Evolutionary conservation across 92 coral and sea anemone genomes (phyloP).

Genomic region (Nematostella vectensis): DNA sequence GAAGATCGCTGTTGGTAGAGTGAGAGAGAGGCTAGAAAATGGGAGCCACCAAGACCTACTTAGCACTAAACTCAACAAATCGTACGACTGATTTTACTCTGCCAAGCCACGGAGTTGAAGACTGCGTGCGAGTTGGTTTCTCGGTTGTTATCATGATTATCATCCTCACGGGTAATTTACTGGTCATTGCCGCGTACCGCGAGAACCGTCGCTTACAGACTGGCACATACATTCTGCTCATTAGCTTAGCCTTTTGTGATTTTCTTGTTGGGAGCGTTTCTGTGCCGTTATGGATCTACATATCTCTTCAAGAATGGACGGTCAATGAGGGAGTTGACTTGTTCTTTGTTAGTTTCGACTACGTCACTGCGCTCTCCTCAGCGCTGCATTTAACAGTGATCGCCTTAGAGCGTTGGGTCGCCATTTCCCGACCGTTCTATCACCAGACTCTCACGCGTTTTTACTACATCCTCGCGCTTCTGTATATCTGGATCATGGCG

Average conservation of each 20-base stretch:
- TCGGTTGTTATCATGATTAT: constrained; percentile 32
- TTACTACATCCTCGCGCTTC: constrained; percentile 13
- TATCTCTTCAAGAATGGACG: constrained; percentile 7
- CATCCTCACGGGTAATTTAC: constrained; percentile 45
- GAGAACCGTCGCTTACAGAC: constrained; percentile 51
- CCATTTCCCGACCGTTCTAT: constrained; percentile 47
- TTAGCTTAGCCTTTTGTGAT: constrained; percentile 66
- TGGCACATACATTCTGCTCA: constrained; percentile 50
- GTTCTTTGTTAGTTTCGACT: constrained; percentile 28
- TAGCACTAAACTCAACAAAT: not conserved
- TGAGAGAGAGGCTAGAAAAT: no score
- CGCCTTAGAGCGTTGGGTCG: constrained; percentile 44
- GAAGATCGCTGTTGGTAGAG: no score
- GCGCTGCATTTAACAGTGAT: constrained; percentile 42
- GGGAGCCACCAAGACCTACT: constrained; percentile 1
- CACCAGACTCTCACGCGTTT: constrained; percentile 24
- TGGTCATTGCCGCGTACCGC: constrained; percentile 53
- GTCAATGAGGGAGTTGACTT: constrained; percentile 3
- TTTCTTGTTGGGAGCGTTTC: constrained; percentile 68
- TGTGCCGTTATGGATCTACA: constrained; percentile 57
- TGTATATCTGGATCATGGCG: constrained; percentile 18
- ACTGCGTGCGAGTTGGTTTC: constrained; percentile 23
- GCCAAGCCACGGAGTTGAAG: no score
- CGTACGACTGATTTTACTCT: no score
- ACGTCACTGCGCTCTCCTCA: constrained; percentile 35